Evolutionary conservation across 2,888 invertebrate genomes (phyloP).

Genomic region (Embidobia sp.): DNA sequence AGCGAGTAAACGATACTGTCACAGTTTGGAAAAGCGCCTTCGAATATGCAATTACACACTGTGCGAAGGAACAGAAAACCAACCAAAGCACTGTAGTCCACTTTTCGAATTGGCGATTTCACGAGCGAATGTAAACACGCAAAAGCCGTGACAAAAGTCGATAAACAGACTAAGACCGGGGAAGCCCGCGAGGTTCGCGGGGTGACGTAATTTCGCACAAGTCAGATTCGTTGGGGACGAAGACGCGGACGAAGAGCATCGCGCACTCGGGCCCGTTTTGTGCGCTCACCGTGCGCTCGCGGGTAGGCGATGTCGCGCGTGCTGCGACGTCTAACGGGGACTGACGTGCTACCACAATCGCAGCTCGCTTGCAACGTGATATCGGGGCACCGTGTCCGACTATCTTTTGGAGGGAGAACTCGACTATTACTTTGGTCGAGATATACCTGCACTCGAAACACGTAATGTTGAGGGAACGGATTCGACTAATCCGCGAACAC

Average conservation of each 20-base stretch:
- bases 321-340: constrained; percentile 43
- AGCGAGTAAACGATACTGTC: no score
- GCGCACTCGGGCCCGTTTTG: background rate
- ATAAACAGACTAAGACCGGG: constrained; percentile 12
- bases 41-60: no score
- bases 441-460: constrained; percentile 20
- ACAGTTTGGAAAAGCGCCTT: no score
- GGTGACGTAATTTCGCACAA: constrained; percentile 22
- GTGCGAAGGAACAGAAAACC: no score
- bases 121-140: constrained; percentile 1
- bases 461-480: no score
- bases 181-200: constrained; percentile 23
- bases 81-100: no score
- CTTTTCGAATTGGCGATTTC: background rate
- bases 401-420: constrained; percentile 52
- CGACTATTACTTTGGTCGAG: constrained; percentile 37
- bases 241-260: constrained; percentile 7
- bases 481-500: no score
- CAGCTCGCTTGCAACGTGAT: constrained; percentile 43
- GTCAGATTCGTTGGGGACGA: constrained; percentile 4
- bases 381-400: constrained; percentile 39
- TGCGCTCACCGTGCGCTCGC: background rate
- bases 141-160: constrained; percentile 11
- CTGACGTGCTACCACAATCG: constrained; percentile 45
- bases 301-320: constrained; percentile 38